Conservation (phyloP, 2,113 vertebrate genomes). For the Machaerirhynchus nigripectus region DNA sequence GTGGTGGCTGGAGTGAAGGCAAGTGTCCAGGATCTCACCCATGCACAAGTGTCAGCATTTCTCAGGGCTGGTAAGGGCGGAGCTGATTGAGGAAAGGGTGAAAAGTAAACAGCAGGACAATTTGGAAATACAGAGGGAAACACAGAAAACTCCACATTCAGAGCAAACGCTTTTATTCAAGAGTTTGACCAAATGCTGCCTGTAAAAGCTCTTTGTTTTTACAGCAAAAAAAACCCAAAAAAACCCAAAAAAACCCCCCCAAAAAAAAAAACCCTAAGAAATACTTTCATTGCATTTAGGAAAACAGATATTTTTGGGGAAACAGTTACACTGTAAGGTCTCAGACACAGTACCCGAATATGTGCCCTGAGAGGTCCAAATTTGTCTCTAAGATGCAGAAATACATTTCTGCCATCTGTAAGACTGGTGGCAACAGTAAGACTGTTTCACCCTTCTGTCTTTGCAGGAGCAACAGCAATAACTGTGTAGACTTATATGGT, state of each 20-base stretch:
- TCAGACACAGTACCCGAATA: neutral
- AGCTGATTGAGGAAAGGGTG: neutral
- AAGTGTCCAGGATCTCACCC: neutral
- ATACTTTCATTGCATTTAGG: neutral
- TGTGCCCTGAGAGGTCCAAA: neutral
- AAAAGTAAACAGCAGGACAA: neutral
- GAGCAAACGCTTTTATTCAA: neutral
- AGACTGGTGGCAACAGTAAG: neutral
- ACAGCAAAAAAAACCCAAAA: neutral
- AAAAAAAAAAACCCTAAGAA: neutral
- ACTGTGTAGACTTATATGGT: fast-evolving
- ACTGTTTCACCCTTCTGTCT: neutral
- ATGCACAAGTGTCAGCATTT: neutral
- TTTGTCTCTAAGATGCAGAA: neutral
- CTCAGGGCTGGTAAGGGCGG: neutral
- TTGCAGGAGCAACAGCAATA: neutral
- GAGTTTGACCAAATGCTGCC: neutral
- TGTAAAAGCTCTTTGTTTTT: neutral
- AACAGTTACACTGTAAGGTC: neutral
- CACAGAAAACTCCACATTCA: neutral
- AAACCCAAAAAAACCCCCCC: too few relatives aligned
- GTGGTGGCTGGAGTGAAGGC: neutral
- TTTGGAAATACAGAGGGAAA: neutral
- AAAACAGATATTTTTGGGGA: neutral
- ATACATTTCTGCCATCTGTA: neutral